Percentiles rank a stretch among this genome's conserved stretches.
Evolutionary conservation across 2,113 vertebrate species (phyloP).

Genomic region (Pseudolaguvia tuberculata): DNA sequence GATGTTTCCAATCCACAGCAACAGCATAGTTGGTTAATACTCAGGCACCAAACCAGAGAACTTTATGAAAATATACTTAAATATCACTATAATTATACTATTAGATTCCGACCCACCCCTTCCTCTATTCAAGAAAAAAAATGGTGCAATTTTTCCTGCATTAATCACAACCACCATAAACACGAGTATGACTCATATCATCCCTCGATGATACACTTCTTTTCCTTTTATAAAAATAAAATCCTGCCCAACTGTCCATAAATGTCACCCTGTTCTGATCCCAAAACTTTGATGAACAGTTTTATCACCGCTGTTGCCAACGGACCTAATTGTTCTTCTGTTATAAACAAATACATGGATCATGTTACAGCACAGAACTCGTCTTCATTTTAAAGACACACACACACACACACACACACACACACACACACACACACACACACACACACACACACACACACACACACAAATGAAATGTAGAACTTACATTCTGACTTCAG

Average conservation of each 20-base stretch:
- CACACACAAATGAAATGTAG: constrained; percentile 7
- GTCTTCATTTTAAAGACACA: neutral
- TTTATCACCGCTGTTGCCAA: neutral
- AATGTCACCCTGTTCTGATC: neutral
- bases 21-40: no score
- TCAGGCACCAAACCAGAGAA: no score
- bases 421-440: constrained; percentile 2
- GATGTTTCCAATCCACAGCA: no score
- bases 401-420: no score
- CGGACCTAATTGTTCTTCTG: constrained; percentile 18
- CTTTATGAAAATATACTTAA: no score
- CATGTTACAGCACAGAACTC: constrained; percentile 37
- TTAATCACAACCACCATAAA: neutral
- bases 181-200: neutral
- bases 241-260: neutral
- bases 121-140: no score
- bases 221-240: neutral
- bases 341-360: constrained; percentile 39
- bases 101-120: no score
- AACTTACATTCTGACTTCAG: constrained; percentile 62
- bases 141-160: neutral
- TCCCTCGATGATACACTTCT: neutral
- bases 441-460: constrained; percentile 43
- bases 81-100: no score
- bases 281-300: neutral